phyloP scores from a whole-genome alignment of 2,888 invertebrate species.

The Drosophila robusta region DNA sequence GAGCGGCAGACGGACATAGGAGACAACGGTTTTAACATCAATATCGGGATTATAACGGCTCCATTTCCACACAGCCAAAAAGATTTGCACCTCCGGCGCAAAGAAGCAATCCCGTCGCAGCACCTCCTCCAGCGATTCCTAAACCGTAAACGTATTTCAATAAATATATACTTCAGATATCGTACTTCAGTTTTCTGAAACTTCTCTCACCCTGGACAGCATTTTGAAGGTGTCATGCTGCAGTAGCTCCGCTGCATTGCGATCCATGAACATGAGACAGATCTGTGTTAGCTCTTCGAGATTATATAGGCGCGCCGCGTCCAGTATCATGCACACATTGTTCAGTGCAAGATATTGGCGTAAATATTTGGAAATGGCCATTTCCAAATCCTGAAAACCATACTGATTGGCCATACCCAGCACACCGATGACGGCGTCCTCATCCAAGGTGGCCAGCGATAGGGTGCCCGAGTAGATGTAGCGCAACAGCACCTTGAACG shows the following conservation, averaged over 20 bases:
- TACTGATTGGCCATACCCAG: conserved; percentile 97
- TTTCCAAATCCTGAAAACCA: conserved; percentile 96
- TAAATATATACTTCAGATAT: not conserved
- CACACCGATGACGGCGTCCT: conserved; percentile 90
- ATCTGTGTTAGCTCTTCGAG: conserved; percentile 89
- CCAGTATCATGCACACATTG: conserved; percentile 98
- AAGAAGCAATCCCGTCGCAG: conserved; percentile 97
- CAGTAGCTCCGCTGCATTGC: conserved; percentile 93
- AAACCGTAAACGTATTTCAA: not conserved
- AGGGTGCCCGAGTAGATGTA: conserved; percentile 97
- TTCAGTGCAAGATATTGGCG: conserved; percentile 93
- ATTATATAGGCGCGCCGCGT: conserved; percentile 92
- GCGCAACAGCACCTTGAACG: conserved; percentile 95
- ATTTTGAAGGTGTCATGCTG: conserved; percentile 93
- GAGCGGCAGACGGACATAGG: conserved; percentile 92
- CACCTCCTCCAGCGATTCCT: conserved; percentile 91
- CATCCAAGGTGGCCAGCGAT: conserved; percentile 88
- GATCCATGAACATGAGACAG: conserved; percentile 96
- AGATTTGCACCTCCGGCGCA: conserved; percentile 97
- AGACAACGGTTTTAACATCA: conserved; percentile 86
- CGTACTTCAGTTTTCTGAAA: not conserved
- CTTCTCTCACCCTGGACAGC: conserved; percentile 88
- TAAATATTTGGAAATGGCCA: conserved; percentile 96
- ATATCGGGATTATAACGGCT: conserved; percentile 90
- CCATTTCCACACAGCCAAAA: conserved; percentile 95